Percentiles rank a stretch among this genome's conserved stretches.
Evolutionary conservation across 1,140 invertebrate species (phyloP).

Genomic region (Caerostris darwini): DNA sequence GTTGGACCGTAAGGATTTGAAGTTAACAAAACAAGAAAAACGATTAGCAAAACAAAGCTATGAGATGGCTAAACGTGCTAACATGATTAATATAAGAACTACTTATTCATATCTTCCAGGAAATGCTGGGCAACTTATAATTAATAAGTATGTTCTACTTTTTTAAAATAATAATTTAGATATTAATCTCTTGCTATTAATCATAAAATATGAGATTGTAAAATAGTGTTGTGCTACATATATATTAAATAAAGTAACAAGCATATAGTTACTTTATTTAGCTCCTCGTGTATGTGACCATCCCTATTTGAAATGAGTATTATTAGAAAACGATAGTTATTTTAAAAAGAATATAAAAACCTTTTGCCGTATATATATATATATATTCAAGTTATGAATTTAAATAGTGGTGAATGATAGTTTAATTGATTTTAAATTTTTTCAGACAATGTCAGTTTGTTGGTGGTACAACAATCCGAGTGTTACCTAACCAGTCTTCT

Average conservation of each 20-base stretch:
- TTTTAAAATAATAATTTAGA: background rate
- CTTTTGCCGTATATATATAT: no score
- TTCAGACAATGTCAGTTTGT: conserved; percentile 73
- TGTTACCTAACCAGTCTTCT: conserved; percentile 67
- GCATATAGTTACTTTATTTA: no score
- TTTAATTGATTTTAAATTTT: background rate
- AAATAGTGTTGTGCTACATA: no score
- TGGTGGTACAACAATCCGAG: conserved; percentile 74
- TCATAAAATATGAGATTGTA: no score
- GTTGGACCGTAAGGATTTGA: conserved; percentile 97
- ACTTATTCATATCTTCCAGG: conserved; percentile 74
- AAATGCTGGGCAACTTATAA: conserved; percentile 69
- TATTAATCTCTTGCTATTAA: no score
- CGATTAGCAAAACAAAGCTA: conserved; percentile 95
- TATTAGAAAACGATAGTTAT: no score
- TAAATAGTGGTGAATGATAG: background rate
- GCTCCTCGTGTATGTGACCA: no score
- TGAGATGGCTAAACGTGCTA: conserved; percentile 84
- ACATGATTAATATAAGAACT: conserved; percentile 75
- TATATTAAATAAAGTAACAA: no score
- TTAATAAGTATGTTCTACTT: conserved; percentile 72
- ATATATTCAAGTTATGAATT: no score
- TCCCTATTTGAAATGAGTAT: no score
- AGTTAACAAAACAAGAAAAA: conserved; percentile 97
- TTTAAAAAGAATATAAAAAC: no score